These are phyloP conservation scores for Steatornis caripensis DNA, from an alignment of 2,113 vertebrate species.

Conservation along the genomic window DNA sequence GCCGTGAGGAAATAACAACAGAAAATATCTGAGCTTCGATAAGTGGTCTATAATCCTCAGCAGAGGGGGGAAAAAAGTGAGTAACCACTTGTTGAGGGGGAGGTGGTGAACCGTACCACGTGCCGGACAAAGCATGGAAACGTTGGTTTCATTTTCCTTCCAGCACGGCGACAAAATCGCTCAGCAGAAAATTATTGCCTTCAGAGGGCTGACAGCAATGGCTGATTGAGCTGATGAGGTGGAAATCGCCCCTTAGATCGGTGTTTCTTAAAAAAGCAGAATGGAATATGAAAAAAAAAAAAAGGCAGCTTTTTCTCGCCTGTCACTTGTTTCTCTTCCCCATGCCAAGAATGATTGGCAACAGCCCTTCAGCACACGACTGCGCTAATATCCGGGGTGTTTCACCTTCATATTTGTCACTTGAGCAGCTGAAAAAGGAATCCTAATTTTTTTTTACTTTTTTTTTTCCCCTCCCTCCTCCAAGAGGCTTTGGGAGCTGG, in stretches of 20 bases:
- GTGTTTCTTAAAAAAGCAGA: not conserved
- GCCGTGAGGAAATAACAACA: no score
- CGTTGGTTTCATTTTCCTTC: slow-evolving; percentile 9
- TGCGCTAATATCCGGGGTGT: not conserved
- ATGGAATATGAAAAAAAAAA: not conserved
- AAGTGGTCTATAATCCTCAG: not conserved
- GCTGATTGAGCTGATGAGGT: slow-evolving; percentile 17
- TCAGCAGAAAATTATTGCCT: slow-evolving; percentile 30
- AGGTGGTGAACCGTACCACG: not conserved
- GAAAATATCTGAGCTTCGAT: no score
- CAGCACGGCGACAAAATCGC: not conserved
- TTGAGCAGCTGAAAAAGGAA: not conserved
- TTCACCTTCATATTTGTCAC: not conserved
- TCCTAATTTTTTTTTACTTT: not conserved
- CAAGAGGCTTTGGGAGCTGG: not conserved
- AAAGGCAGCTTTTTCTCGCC: not conserved
- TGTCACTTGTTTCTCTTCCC: not conserved
- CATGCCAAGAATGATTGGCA: not conserved
- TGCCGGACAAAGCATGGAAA: not conserved
- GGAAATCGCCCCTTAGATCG: slow-evolving; percentile 20
- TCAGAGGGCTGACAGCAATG: not conserved
- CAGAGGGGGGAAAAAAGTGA: not conserved
- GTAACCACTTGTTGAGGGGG: not conserved
- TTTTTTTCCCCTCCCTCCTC: no score
- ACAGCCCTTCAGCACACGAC: not conserved